Base-by-base conservation (phyloP, 2,888 invertebrate species). In the Cheiracanthium punctorium region DNA sequence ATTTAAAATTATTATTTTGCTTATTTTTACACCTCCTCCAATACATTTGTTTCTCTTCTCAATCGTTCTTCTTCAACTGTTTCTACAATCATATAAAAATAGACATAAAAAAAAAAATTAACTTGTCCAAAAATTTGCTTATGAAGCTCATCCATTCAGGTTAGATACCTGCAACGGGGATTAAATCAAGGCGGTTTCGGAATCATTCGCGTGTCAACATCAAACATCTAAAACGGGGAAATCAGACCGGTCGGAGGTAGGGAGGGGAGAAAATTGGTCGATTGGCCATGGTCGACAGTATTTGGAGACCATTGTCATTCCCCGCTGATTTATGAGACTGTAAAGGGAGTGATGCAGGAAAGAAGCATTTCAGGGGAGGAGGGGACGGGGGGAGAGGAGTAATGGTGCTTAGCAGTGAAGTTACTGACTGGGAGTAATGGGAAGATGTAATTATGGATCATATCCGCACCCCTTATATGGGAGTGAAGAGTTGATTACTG, bases 391-490 rank as follows among this genome's bases (percentile, higher is more conserved):
- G 24, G 12, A 24, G 24, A 12, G 43, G 20, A 20, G 58, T 77
- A 84, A 84, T 84, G 72, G 64, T 33, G 77, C 82, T 82, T 82
- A 76, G 82, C 43, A 76, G 82, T 64, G 76, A 77, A 84, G 72
- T 77, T 73, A 77, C 48, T 77, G 76, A 30, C 58, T 29, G 17
- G 4, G 24, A 10, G 58, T 58, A 24, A 48, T 20, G 69, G 58
- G 79, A 32, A 52, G 79, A 85, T 85, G 84, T 73, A 85, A 85
- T 85, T 79, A 85, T 67, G 52, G 79, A 52, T 79, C 73, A 74
- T 79, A 65, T 52, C 43, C 73, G 37, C 30, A 28, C 71, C 43
- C 75, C 17, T n/a, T 7, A 12, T 8, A 29, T 41, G 75, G 41
- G 33, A 43, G 75, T 58, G 76, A 52, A 24, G 24, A 70, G 5